These are phyloP conservation scores for Epinotia bilunana DNA, from an alignment of 2,888 invertebrate genomes.

Conservation along the genomic window DNA sequence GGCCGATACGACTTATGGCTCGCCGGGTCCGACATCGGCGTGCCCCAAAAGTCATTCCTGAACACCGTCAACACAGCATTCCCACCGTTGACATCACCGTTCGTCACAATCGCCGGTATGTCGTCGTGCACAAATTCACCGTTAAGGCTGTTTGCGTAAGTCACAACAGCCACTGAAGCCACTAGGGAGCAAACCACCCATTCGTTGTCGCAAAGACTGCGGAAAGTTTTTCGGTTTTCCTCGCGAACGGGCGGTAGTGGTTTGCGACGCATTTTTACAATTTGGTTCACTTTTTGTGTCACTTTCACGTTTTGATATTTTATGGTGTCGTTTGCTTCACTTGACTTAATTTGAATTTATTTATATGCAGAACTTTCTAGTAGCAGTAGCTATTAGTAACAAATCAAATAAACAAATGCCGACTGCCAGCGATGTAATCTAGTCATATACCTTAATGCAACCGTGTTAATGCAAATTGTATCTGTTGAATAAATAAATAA, in stretches of 20 bases:
- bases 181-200: slow-evolving; percentile 87
- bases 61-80: slow-evolving; percentile 86
- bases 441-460: no score
- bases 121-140: slow-evolving; percentile 96
- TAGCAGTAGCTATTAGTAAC: no score
- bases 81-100: slow-evolving; percentile 90
- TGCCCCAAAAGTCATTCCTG: slow-evolving; percentile 95
- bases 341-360: not conserved
- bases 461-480: no score
- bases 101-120: slow-evolving; percentile 92
- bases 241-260: slow-evolving; percentile 76
- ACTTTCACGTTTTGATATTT: slow-evolving; percentile 6
- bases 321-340: not conserved
- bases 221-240: slow-evolving; percentile 66
- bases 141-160: slow-evolving; percentile 89
- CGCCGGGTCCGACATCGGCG: slow-evolving; percentile 90
- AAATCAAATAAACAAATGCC: no score
- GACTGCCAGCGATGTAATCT: no score
- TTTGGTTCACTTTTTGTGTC: slow-evolving; percentile 9
- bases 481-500: no score
- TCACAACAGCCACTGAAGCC: slow-evolving; percentile 86
- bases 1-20: slow-evolving; percentile 96
- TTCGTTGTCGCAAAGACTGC: slow-evolving; percentile 73
- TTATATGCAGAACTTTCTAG: not conserved
- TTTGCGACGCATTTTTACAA: slow-evolving; percentile 76